Percentiles rank a stretch among this genome's conserved stretches.
Evolutionary conservation across 2,888 invertebrate species (phyloP).

Genomic region (Hydroisotoma schaefferi): DNA sequence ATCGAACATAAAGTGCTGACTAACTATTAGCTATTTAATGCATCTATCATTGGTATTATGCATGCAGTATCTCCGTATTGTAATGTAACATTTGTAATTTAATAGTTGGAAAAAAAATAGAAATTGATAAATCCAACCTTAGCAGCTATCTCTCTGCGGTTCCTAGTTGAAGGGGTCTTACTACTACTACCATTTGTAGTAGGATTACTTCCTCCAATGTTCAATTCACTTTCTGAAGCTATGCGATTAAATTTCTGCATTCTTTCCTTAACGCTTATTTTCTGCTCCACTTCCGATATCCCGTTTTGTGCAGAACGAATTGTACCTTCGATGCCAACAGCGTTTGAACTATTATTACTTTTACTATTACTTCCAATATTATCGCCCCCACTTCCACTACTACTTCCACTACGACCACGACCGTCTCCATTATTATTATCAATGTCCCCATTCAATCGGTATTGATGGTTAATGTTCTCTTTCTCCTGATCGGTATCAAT

Average conservation of each 20-base stretch:
- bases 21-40: no score
- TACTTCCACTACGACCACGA: slow-evolving; percentile 17
- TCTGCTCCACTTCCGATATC: slow-evolving; percentile 52
- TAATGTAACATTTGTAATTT: no score
- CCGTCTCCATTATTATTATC: slow-evolving; percentile 26
- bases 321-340: slow-evolving; percentile 2
- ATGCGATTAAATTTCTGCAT: slow-evolving; percentile 89
- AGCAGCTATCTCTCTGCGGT: slow-evolving; percentile 35
- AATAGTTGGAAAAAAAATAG: no score
- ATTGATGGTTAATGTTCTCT: slow-evolving; percentile 40
- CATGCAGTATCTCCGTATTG: no score
- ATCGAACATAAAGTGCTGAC: no score
- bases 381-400: slow-evolving; percentile 23
- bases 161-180: slow-evolving; percentile 39
- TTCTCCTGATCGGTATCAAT: slow-evolving; percentile 41
- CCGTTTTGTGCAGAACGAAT: slow-evolving; percentile 29
- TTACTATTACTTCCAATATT: no score
- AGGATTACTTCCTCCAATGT: slow-evolving; percentile 43
- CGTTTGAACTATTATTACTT: not conserved
- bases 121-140: no score
- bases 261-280: slow-evolving; percentile 85
- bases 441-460: slow-evolving; percentile 27
- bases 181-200: no score
- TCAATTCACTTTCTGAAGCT: slow-evolving; percentile 69
- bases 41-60: no score